Percentiles rank a stretch among this genome's conserved stretches.
Evolutionary conservation across 2,888 invertebrate species (phyloP).

Genomic region (Molorchus minor): DNA sequence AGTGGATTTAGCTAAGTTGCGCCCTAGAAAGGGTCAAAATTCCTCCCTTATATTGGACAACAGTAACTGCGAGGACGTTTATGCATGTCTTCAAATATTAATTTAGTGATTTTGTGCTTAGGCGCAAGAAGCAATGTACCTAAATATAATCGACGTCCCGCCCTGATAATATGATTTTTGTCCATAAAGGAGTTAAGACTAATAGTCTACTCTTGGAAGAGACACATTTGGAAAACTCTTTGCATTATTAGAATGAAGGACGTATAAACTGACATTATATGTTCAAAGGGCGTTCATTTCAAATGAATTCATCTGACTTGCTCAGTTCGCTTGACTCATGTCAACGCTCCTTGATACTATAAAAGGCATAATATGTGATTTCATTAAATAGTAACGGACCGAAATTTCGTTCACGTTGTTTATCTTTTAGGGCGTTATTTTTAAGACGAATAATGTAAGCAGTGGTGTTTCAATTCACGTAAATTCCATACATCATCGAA

Average conservation of each 20-base stretch:
- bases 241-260: too few species aligned
- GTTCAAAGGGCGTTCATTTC: background rate
- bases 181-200: background rate
- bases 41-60: background rate
- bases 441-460: background rate
- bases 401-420: background rate
- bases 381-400: background rate
- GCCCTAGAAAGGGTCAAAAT: constrained; percentile 35
- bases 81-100: background rate
- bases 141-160: background rate
- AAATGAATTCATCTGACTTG: background rate
- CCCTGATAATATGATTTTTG: background rate
- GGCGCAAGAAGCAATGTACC: background rate
- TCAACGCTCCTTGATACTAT: background rate
- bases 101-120: background rate
- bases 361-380: background rate
- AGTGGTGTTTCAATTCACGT: background rate
- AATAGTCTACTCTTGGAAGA: background rate
- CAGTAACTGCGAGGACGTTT: background rate
- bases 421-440: background rate
- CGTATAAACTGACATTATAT: background rate
- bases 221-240: too few species aligned
- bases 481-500: too few species aligned
- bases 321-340: too few species aligned
- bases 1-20: constrained; percentile 23